Conservation (phyloP, 2,113 vertebrate genomes). For the zebrafish (Danio rerio) region GRCz12tu NC_133183.1:32313501-32314000, state of each 20-base stretch:
- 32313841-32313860: slow-evolving; percentile 10
- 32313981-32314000: slow-evolving; percentile 22
- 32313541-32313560: not conserved
- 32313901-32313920: slow-evolving; percentile 27
- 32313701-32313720: not conserved
- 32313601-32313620: not conserved
- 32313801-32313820: not conserved
- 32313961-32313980: slow-evolving; percentile 5
- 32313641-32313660: not conserved
- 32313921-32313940: slow-evolving; percentile 39
- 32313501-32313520: not conserved
- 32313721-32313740: not conserved
- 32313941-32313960: slow-evolving; percentile 33
- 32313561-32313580: too few relatives aligned
- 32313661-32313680: slow-evolving; percentile 21
- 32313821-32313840: slow-evolving; percentile 8
- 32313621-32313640: not conserved
- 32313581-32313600: not conserved
- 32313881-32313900: slow-evolving; percentile 27
- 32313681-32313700: not conserved
- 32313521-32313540: not conserved
- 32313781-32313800: slow-evolving; percentile 46
- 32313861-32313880: not conserved
- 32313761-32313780: slow-evolving; percentile 33
- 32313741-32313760: slow-evolving; percentile 26